Evolutionary conservation across 2,797 vertebrate genomes (phyloP), one percentile per base, ranked within the genome.

Genomic region (Choloepus didactylus): DNA sequence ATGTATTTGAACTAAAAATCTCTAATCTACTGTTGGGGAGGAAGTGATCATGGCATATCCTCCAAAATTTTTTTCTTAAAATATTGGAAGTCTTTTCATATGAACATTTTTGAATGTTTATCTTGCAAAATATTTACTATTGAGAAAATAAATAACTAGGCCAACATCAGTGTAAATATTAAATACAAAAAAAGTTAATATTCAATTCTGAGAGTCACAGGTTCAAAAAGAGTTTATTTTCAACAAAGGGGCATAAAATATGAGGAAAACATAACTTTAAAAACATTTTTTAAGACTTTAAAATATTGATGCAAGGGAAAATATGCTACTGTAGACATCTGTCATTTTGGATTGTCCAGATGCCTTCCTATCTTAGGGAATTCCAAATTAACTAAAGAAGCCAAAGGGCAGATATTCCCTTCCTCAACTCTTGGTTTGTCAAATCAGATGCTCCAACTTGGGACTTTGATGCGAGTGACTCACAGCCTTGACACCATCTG

Each of bases 221-320:
- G 64, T 67, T 90, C 31, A 35, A 27, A 31, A 38, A 81, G 84
- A 87, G 76, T 89, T 93, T 72, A 62, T 49, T 94, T 87, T 81
- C 11, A 92, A 85, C 27, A 70, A 72, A 25, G 29, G 38, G 16
- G 12, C n/a, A 70, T 59, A 82, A 91, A 87, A 80, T 59, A 8
- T n/a, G 27, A 94, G 27, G 5, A 35, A 93, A 86, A 54, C 41
- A 44, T 4, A 81, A 23, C 31, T 5, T 18, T 18, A 56, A 19
- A 56, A 10, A 62, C 27, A 62, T 91, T 51, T 25, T 27, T 67
- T 5, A 10, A 90, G 60, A 44, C 3, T 76, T 80, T 56, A 85
- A 87, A 49, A 56, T 84, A 87, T 69, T 85, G 41, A 67, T 38
- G 4, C 8, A 88, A 67, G 31, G 18, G 38, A 95, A 91, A 82